Percentiles rank a stretch among this genome's conserved stretches.
These are phyloP conservation scores for Brenthis hecate DNA, from an alignment of 2,888 invertebrate genomes.

Conservation along the genomic window DNA sequence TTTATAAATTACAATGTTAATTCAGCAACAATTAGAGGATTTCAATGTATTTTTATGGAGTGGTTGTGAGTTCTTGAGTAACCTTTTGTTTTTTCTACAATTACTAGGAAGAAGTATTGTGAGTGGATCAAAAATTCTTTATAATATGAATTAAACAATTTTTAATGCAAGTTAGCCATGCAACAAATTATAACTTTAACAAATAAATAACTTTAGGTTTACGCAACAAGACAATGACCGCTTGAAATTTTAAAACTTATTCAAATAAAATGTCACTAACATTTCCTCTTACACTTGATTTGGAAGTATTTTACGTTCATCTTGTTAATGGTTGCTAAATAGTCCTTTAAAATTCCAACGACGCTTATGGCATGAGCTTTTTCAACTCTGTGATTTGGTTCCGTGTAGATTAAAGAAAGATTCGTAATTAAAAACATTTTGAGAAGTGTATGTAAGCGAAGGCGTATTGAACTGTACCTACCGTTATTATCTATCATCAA, in stretches of 20 bases:
- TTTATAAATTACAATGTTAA: slow-evolving; percentile 5
- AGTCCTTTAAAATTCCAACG: slow-evolving; percentile 21
- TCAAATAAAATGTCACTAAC: slow-evolving; percentile 1
- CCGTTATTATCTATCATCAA: slow-evolving; percentile 66
- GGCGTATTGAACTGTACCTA: slow-evolving; percentile 34
- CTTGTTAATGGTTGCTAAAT: slow-evolving; percentile 11
- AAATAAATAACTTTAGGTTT: too few relatives aligned
- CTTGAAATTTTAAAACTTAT: too few relatives aligned
- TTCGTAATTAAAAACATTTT: background rate
- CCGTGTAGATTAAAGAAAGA: background rate
- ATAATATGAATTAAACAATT: too few relatives aligned
- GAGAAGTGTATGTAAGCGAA: slow-evolving; percentile 18
- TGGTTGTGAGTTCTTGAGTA: background rate
- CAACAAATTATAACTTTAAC: too few relatives aligned
- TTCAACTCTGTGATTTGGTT: background rate
- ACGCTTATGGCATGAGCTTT: background rate
- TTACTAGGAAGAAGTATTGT: slow-evolving; percentile 1
- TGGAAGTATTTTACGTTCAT: slow-evolving; percentile 14
- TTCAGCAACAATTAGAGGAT: slow-evolving; percentile 10
- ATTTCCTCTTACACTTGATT: slow-evolving; percentile 18
- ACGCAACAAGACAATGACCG: too few relatives aligned
- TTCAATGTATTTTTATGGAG: slow-evolving; percentile 16
- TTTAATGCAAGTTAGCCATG: too few relatives aligned
- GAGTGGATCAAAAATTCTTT: slow-evolving; percentile 1
- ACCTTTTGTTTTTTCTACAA: slow-evolving; percentile 8